phyloP scores from a whole-genome alignment of 2,888 invertebrate genomes.

The Zhuqinia jingwanae region DNA sequence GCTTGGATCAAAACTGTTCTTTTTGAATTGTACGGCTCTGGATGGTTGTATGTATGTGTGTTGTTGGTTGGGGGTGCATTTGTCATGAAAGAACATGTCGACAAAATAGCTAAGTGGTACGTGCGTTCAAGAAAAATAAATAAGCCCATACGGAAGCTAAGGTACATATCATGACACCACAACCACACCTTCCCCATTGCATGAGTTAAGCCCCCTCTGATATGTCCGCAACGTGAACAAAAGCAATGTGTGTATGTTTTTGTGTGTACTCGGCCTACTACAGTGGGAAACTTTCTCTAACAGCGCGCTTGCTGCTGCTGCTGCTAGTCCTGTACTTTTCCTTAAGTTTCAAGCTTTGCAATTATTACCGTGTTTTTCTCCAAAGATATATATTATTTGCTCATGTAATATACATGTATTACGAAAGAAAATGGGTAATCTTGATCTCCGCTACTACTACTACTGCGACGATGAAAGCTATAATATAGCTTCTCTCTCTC shows the following conservation, averaged over 20 bases:
- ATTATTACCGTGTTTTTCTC: conserved; percentile 34
- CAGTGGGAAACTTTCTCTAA: conserved; percentile 35
- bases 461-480: conserved; percentile 8
- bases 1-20: conserved; percentile 30
- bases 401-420: conserved; percentile 13
- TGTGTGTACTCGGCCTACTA: neutral
- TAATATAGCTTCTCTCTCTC: conserved; percentile 16
- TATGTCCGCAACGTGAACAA: conserved; percentile 33
- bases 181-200: conserved; percentile 55
- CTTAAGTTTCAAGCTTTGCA: conserved; percentile 19
- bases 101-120: conserved; percentile 43
- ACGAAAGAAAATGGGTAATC: conserved; percentile 38
- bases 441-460: neutral
- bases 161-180: conserved; percentile 54
- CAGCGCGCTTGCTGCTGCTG: neutral
- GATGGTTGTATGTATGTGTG: no score
- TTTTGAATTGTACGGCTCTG: conserved; percentile 12
- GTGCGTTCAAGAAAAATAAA: conserved; percentile 40
- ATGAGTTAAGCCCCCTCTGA: conserved; percentile 48
- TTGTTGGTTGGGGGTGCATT: conserved; percentile 27
- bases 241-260: neutral
- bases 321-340: neutral
- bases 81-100: conserved; percentile 46
- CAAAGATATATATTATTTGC: conserved; percentile 21
- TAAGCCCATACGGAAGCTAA: conserved; percentile 48